Conservation (phyloP, 2,797 vertebrate genomes). For the Geotrypetes seraphini region DNA sequence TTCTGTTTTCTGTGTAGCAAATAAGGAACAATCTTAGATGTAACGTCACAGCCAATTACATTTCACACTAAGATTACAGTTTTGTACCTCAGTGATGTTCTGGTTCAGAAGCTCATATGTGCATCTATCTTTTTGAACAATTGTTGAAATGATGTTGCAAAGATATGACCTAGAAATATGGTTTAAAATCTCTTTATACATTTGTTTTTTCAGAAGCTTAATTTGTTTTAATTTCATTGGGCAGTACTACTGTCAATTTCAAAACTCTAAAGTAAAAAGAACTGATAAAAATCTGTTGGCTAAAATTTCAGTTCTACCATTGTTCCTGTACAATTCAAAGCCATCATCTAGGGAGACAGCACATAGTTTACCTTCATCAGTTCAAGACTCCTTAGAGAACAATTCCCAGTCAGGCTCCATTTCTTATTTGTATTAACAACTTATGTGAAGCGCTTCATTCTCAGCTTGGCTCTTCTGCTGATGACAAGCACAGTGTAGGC, state of each 20-base stretch:
- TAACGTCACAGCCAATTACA: too few species aligned
- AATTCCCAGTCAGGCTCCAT: neutral
- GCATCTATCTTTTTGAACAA: too few species aligned
- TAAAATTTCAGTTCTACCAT: neutral
- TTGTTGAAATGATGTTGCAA: too few species aligned
- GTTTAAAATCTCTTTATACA: slow-evolving; percentile 2
- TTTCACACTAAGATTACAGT: neutral
- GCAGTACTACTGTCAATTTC: neutral
- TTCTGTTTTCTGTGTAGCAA: too few species aligned
- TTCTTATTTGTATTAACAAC: neutral
- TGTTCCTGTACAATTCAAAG: neutral
- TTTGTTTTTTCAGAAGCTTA: neutral
- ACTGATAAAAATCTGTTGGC: neutral
- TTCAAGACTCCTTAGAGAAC: neutral
- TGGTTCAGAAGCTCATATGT: neutral
- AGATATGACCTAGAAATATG: neutral
- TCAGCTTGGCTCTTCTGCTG: neutral
- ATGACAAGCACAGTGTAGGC: neutral
- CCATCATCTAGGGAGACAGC: neutral
- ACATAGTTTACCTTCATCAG: neutral
- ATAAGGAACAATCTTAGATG: too few species aligned
- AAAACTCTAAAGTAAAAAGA: neutral
- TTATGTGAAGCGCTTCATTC: neutral
- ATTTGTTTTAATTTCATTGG: neutral
- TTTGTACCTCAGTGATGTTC: neutral